Base-by-base conservation (phyloP, 35 echinoderm and acorn worm species). In the Strongylocentrotus purpuratus region DNA sequence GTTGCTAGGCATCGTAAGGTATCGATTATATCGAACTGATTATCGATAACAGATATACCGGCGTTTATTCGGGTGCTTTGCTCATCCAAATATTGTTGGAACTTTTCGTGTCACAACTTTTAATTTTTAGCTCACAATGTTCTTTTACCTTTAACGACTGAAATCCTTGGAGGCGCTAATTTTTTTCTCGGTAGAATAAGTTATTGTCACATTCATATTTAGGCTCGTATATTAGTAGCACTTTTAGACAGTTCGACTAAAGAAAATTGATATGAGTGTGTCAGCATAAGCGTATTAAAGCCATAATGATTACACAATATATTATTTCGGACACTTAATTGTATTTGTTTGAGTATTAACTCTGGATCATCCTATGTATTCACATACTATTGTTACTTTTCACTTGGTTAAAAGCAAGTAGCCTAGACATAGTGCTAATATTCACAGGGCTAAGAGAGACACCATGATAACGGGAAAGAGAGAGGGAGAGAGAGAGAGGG, bases 1-100 rank as follows among this genome's bases (percentile, higher is more conserved):
- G 87, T 89, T 41, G 87, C 87, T 89, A 89, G 33, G 87, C 87
- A 18, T 33, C 87, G 65, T 78, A 78, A 7, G 65, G 20, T 78
- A 78, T 78, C 65, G 65, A 78, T 78, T 78, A 14, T 55, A 2
- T 55, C 50, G 50, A 55, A 55, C 25, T 78, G 25, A n/a, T 78
- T 2, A 78, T 78, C 65, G 65, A 78, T 78, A 78, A 78, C 65
- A n/a, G 65, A 78, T 78, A 78, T 0, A n/a, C 25, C 25, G 20
- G 28, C 65, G 25, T 78, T 78, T 7, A 0, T 28, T 28, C 8
- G 18, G 20, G 65, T 28, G 1, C 22, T 78, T 78, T 25, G 4
- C 6, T 28, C 7, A 3, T 78, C 65, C 18, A 9, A 78, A 28
- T 78, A 22, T n/a, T 78, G 65, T 78, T n/a, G 52, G n/a, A 28